These are phyloP conservation scores for Rhogogaster chlorosoma DNA, from an alignment of 2,888 invertebrate genomes.

Conservation along the genomic window DNA sequence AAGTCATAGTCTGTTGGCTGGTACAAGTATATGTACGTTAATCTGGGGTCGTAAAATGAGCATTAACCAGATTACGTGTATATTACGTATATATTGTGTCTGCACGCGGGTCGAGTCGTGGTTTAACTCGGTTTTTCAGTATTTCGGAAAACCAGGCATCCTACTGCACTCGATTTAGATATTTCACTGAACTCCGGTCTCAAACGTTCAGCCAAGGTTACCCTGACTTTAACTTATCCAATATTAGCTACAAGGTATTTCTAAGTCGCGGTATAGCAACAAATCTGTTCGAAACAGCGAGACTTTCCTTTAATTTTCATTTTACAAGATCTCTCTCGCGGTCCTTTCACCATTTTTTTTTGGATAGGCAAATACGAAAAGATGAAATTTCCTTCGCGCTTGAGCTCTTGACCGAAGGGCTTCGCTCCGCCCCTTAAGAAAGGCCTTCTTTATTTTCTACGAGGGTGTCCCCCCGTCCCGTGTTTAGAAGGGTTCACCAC, in stretches of 20 bases:
- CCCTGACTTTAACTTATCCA: slow-evolving; percentile 22
- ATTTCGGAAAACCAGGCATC: neutral
- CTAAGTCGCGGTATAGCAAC: neutral
- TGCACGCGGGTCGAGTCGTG: neutral
- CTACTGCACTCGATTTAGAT: neutral
- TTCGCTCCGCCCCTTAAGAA: slow-evolving; percentile 4
- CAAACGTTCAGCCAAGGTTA: slow-evolving; percentile 22
- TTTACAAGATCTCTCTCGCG: neutral
- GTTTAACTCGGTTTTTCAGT: neutral
- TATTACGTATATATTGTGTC: neutral
- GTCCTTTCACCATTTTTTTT: neutral
- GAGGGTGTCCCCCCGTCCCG: slow-evolving; percentile 51
- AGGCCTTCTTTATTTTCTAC: slow-evolving; percentile 39
- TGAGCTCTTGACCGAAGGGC: slow-evolving; percentile 40
- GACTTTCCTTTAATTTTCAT: neutral
- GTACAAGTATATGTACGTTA: neutral
- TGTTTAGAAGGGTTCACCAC: slow-evolving; percentile 43
- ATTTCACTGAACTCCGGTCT: neutral
- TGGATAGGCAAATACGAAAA: neutral
- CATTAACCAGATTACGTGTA: neutral
- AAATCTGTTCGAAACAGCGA: neutral
- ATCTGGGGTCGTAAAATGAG: slow-evolving; percentile 12
- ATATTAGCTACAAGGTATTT: slow-evolving; percentile 20
- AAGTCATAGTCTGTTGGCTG: neutral
- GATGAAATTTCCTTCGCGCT: slow-evolving; percentile 4